Evolutionary conservation across 2,888 invertebrate genomes (phyloP).

Genomic region (Argyresthia goedartella): DNA sequence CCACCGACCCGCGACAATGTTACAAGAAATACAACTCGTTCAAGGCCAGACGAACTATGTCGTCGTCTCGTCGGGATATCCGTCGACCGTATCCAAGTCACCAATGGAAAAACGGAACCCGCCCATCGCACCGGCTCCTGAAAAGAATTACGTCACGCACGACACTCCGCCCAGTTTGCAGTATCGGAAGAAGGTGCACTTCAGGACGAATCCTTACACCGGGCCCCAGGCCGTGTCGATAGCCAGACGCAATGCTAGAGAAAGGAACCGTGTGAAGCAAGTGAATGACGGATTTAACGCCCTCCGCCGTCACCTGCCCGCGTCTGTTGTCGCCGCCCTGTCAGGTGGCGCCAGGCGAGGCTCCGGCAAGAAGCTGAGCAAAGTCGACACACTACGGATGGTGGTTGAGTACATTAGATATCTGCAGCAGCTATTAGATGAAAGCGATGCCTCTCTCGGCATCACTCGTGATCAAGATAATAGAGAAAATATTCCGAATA

Average conservation of each 20-base stretch:
- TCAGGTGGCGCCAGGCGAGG: constrained; percentile 76
- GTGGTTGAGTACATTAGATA: constrained; percentile 93
- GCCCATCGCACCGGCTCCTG: constrained; percentile 72
- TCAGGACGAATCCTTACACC: constrained; percentile 71
- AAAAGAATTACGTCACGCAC: constrained; percentile 65
- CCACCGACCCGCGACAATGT: constrained; percentile 47
- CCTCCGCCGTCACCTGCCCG: constrained; percentile 88
- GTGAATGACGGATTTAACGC: constrained; percentile 95
- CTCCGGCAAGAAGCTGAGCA: constrained; percentile 87
- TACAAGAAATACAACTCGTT: constrained; percentile 66
- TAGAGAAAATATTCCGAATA: constrained; percentile 56
- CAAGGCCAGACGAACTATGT: constrained; percentile 73
- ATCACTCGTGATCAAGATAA: constrained; percentile 57
- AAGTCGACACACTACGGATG: constrained; percentile 90
- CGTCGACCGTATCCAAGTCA: constrained; percentile 51
- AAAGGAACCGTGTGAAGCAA: constrained; percentile 95
- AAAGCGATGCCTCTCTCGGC: constrained; percentile 74
- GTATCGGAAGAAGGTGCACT: constrained; percentile 82
- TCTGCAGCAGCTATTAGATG: constrained; percentile 83
- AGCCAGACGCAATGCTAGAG: constrained; percentile 91
- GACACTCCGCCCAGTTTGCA: constrained; percentile 69
- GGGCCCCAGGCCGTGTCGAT: constrained; percentile 87
- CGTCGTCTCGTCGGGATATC: constrained; percentile 69
- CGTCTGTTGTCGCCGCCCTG: constrained; percentile 80
- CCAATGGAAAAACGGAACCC: constrained; percentile 64